phyloP scores from a whole-genome alignment of 1,140 invertebrate species.

The Acromyrmex echinatior region DNA sequence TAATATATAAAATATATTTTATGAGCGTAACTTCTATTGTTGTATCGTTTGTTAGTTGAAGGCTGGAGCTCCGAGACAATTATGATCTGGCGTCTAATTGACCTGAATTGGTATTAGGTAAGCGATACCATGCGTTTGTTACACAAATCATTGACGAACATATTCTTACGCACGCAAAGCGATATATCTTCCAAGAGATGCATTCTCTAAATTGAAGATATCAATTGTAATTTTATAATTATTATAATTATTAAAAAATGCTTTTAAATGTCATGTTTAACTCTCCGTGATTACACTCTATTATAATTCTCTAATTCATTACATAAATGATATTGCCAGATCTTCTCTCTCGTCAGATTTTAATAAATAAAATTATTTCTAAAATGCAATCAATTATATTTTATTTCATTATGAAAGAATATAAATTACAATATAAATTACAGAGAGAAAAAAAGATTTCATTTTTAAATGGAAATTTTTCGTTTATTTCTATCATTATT shows the following conservation, averaged over 20 bases:
- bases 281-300: not conserved
- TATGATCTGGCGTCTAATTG: conserved; percentile 84
- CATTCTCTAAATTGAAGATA: not conserved
- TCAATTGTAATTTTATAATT: not conserved
- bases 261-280: not conserved
- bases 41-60: conserved; percentile 63
- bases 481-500: not conserved
- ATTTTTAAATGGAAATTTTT: not conserved
- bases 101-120: conserved; percentile 84
- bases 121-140: conserved; percentile 67
- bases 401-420: not conserved
- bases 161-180: conserved; percentile 8
- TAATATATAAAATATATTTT: conserved; percentile 29
- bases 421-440: not conserved
- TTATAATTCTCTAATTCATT: conserved; percentile 9
- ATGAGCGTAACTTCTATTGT: conserved; percentile 40
- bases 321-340: not conserved
- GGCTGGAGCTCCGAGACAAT: conserved; percentile 78
- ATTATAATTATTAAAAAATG: not conserved
- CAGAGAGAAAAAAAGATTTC: not conserved
- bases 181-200: conserved; percentile 33
- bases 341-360: not conserved
- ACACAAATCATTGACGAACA: conserved; percentile 66
- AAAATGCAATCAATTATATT: not conserved
- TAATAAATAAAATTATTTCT: not conserved